phyloP scores from a whole-genome alignment of 2,113 vertebrate species.

The Chionomys nivalis region DNA sequence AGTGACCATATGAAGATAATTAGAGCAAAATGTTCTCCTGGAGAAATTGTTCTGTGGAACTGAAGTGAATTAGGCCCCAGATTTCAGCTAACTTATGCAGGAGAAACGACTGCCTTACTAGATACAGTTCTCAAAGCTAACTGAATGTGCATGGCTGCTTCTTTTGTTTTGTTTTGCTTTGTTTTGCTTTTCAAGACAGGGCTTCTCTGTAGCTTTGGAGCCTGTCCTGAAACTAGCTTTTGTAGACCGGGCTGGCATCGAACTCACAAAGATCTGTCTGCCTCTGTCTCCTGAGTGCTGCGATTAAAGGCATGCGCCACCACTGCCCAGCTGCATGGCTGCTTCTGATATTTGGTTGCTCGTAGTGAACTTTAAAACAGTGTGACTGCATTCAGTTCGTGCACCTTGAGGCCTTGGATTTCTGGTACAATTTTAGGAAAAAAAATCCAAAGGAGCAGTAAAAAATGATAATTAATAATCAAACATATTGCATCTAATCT shows the following conservation, averaged over 20 bases:
- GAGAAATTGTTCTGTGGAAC: background rate
- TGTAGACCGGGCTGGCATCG: too few relatives aligned
- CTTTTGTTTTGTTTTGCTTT: background rate
- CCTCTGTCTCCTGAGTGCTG: too few relatives aligned
- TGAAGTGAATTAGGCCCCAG: background rate
- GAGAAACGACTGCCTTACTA: background rate
- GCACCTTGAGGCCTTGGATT: background rate
- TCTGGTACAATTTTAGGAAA: conserved; percentile 11
- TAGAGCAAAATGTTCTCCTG: background rate
- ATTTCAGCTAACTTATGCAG: background rate
- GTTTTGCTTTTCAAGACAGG: too few relatives aligned
- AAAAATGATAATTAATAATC: background rate
- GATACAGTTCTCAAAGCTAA: background rate
- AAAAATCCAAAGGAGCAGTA: background rate
- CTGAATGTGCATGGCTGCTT: background rate
- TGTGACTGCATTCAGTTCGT: background rate
- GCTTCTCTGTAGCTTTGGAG: too few relatives aligned
- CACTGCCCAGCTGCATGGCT: too few relatives aligned
- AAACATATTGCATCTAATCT: background rate
- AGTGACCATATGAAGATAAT: background rate
- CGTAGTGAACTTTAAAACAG: background rate
- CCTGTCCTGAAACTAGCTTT: too few relatives aligned
- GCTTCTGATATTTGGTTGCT: background rate
- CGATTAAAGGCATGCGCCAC: too few relatives aligned
- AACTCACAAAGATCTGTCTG: too few relatives aligned